Percentiles rank a stretch among this genome's conserved stretches.
These are phyloP conservation scores for Cyanoderma ruficeps DNA, from an alignment of 2,113 vertebrate species.

Conservation along the genomic window DNA sequence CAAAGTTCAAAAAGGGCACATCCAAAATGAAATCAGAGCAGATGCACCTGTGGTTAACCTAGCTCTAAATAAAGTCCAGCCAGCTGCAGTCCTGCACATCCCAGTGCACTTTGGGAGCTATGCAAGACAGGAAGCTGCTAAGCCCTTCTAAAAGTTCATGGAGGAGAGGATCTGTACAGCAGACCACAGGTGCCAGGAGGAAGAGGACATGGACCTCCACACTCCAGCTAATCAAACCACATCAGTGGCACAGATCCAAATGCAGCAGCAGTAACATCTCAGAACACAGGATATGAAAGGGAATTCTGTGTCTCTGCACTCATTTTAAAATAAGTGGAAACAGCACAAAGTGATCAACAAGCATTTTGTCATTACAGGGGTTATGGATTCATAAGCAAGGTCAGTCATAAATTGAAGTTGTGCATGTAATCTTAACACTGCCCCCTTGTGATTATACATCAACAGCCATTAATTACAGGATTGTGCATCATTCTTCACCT, in stretches of 20 bases:
- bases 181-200: background rate
- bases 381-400: background rate
- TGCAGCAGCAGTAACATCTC: background rate
- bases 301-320: background rate
- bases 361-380: background rate
- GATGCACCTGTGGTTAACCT: conserved; percentile 8
- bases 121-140: conserved; percentile 24
- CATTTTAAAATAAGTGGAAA: background rate
- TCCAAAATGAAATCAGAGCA: conserved; percentile 23
- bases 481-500: background rate
- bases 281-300: background rate
- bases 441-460: conserved; percentile 47
- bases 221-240: background rate
- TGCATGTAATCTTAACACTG: conserved; percentile 41
- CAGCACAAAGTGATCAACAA: background rate
- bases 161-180: background rate
- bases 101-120: background rate
- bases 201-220: background rate
- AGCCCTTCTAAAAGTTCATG: background rate
- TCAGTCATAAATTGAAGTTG: background rate
- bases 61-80: conserved; percentile 21
- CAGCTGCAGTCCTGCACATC: background rate
- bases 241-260: background rate
- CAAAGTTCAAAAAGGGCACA: background rate
- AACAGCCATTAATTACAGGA: background rate